A percentile compares a stretch with the other conserved stretches of the same genome.
Evolutionary conservation across 1,140 invertebrate genomes (phyloP).

Genomic region (Elysia chlorotica): DNA sequence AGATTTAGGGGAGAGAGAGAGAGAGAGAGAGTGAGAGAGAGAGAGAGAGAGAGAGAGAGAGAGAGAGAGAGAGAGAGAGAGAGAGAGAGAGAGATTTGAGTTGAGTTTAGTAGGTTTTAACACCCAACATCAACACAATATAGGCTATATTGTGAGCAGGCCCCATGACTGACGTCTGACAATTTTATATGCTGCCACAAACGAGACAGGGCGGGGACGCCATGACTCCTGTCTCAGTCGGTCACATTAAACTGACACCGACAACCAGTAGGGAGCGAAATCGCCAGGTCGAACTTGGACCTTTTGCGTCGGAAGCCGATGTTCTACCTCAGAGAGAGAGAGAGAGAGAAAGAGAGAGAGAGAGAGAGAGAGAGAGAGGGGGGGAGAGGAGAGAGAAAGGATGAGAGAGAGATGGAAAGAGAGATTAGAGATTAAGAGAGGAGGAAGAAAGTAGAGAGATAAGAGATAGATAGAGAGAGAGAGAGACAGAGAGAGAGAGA

Average conservation of each 20-base stretch:
- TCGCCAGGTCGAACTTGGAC: neutral
- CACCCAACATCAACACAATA: no score
- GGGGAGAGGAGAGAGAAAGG: neutral
- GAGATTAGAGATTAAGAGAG: neutral
- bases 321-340: neutral
- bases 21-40: neutral
- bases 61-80: neutral
- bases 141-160: no score
- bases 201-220: neutral
- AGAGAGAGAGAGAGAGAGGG: slow-evolving; percentile 4
- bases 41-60: neutral
- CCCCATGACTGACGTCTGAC: no score
- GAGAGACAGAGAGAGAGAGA: slow-evolving; percentile 2
- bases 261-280: neutral
- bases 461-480: neutral
- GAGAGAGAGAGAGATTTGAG: neutral
- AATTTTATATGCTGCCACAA: neutral
- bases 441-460: neutral
- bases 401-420: neutral
- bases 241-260: neutral
- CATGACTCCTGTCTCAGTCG: neutral
- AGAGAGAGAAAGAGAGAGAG: neutral
- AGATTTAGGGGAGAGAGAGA: neutral
- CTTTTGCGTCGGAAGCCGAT: neutral
- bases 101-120: neutral